Percentiles rank a stretch among this genome's conserved stretches.
Evolutionary conservation across 2,113 vertebrate genomes (phyloP).

Genomic region (Leucopsar rothschildi): DNA sequence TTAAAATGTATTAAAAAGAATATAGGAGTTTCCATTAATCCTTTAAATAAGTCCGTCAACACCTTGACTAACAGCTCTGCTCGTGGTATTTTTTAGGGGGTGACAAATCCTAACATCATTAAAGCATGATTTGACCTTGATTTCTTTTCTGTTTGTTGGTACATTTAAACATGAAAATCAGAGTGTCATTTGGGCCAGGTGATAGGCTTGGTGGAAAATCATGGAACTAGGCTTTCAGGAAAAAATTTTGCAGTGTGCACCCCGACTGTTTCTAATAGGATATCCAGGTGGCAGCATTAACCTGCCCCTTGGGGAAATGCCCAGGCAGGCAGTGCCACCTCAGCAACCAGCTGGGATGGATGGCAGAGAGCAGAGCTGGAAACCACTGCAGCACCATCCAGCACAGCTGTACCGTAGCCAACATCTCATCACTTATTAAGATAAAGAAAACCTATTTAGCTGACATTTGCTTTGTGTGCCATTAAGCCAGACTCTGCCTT

Average conservation of each 20-base stretch:
- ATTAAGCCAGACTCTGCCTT: neutral
- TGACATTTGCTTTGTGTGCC: constrained; percentile 19
- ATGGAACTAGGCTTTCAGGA: neutral
- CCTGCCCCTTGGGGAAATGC: fast-evolving
- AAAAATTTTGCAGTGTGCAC: neutral
- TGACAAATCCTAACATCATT: neutral
- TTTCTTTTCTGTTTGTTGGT: neutral
- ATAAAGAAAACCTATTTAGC: constrained; percentile 39
- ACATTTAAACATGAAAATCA: neutral
- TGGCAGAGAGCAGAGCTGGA: neutral
- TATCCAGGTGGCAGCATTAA: neutral
- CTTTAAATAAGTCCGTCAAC: neutral
- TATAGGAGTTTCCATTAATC: neutral
- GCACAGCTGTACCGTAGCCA: fast-evolving
- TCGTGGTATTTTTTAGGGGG: neutral
- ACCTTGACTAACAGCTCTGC: neutral
- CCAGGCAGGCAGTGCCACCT: neutral
- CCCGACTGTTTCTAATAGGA: fast-evolving
- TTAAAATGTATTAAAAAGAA: neutral
- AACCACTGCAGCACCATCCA: neutral
- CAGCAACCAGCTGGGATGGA: fast-evolving
- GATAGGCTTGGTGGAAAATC: neutral
- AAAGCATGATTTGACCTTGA: neutral
- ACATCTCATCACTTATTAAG: neutral
- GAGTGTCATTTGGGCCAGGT: neutral